phyloP scores from a whole-genome alignment of 2,797 vertebrate species.

The Tragopan temminckii region DNA sequence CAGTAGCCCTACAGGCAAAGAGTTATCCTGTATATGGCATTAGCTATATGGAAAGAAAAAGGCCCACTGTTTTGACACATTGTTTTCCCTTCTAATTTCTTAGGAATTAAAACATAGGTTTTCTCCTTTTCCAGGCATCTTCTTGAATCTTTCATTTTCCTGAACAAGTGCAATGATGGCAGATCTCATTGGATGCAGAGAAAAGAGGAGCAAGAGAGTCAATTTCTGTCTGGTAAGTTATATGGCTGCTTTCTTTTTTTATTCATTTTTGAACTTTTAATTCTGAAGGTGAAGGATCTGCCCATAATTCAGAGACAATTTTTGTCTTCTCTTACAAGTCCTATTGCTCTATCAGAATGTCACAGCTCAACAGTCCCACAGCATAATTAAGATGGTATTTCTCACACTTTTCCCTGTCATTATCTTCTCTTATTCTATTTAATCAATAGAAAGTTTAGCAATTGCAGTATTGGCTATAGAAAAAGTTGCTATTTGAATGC shows the following conservation, averaged over 20 bases:
- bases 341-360: background rate
- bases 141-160: background rate
- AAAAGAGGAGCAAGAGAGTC: background rate
- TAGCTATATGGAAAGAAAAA: background rate
- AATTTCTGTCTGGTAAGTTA: background rate
- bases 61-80: background rate
- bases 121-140: background rate
- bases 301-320: background rate
- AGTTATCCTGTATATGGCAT: accelerated
- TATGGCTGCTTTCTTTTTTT: background rate
- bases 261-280: background rate
- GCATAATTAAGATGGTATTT: background rate
- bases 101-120: background rate
- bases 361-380: background rate
- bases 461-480: background rate
- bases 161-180: background rate
- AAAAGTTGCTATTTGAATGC: background rate
- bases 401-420: background rate
- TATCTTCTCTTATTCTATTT: background rate
- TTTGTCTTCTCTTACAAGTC: background rate
- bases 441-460: background rate
- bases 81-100: background rate
- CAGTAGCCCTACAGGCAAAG: accelerated
- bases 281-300: background rate
- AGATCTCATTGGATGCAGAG: background rate